Percentiles rank a stretch among this genome's conserved stretches.
These are phyloP conservation scores for Triplophysa siluroides DNA, from an alignment of 2,113 vertebrate genomes.

Conservation along the genomic window DNA sequence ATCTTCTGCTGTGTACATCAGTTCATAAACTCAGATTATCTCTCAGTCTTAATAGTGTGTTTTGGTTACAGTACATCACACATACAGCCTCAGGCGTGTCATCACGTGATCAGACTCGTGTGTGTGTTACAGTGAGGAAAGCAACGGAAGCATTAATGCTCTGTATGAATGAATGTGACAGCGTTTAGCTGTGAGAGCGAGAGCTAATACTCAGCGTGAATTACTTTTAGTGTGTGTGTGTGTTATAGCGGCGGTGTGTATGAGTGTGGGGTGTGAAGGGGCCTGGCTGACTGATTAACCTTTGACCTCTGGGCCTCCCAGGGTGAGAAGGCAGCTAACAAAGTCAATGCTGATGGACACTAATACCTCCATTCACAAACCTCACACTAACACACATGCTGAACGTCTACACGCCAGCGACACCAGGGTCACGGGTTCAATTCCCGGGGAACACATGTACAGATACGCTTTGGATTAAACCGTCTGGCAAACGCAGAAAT, in stretches of 20 bases:
- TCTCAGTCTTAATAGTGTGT: too few species aligned
- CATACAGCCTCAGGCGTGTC: too few species aligned
- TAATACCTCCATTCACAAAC: constrained; percentile 57
- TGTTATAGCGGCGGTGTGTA: constrained; percentile 27
- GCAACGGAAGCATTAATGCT: neutral
- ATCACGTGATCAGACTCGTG: neutral
- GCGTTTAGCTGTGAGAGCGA: neutral
- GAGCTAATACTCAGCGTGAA: neutral
- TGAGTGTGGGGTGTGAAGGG: constrained; percentile 54
- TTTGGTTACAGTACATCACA: too few species aligned
- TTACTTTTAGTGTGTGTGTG: neutral
- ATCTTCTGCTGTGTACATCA: too few species aligned
- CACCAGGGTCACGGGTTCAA: too few species aligned
- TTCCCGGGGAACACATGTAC: too few species aligned
- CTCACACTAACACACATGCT: constrained; percentile 26
- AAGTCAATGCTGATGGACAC: constrained; percentile 62
- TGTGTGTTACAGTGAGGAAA: neutral
- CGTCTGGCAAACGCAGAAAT: too few species aligned
- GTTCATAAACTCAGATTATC: too few species aligned
- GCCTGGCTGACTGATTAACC: constrained; percentile 68
- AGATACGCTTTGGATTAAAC: too few species aligned
- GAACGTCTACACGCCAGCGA: too few species aligned
- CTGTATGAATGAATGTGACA: neutral
- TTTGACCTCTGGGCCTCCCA: constrained; percentile 71
- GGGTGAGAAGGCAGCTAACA: constrained; percentile 70